A percentile compares a stretch with the other conserved stretches of the same genome.
Evolutionary conservation across 1,140 invertebrate genomes (phyloP).

Genomic region (Centruroides sculpturatus): DNA sequence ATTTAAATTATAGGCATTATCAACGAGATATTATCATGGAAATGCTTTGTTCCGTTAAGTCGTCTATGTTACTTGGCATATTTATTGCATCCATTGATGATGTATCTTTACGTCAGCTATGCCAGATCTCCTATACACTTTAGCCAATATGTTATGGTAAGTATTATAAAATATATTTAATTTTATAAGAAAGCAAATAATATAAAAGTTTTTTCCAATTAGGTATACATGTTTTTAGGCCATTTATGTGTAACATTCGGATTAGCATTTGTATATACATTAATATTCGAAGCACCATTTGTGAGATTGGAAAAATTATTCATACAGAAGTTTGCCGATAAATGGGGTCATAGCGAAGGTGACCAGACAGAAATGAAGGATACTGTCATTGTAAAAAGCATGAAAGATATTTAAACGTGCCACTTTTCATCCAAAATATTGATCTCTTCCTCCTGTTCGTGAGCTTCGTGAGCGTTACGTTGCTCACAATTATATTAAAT

Average conservation of each 20-base stretch:
- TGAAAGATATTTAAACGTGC: too few species aligned
- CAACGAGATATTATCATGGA: conserved; percentile 17
- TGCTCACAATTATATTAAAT: too few species aligned
- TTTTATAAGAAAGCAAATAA: background rate
- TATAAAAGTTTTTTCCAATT: background rate
- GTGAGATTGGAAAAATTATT: conserved; percentile 12
- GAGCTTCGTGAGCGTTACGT: too few species aligned
- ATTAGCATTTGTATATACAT: conserved; percentile 6
- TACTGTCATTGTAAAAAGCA: too few species aligned
- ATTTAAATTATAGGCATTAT: conserved; percentile 10
- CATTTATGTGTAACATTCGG: conserved; percentile 12
- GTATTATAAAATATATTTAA: background rate
- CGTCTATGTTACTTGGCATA: conserved; percentile 17
- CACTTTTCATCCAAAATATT: too few species aligned
- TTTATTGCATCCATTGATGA: conserved; percentile 18
- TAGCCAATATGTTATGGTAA: conserved; percentile 18
- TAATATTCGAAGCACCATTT: conserved; percentile 13
- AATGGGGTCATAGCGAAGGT: too few species aligned
- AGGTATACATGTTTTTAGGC: conserved; percentile 13
- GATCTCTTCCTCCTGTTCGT: too few species aligned
- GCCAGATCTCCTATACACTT: conserved; percentile 14
- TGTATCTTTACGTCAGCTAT: conserved; percentile 16
- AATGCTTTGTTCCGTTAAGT: conserved; percentile 16
- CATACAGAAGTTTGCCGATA: background rate
- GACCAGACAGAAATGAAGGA: too few species aligned